Evolutionary conservation across 2,888 invertebrate genomes (phyloP), one percentile per base, ranked within the genome.

Genomic region (Melinaea menophilus): DNA sequence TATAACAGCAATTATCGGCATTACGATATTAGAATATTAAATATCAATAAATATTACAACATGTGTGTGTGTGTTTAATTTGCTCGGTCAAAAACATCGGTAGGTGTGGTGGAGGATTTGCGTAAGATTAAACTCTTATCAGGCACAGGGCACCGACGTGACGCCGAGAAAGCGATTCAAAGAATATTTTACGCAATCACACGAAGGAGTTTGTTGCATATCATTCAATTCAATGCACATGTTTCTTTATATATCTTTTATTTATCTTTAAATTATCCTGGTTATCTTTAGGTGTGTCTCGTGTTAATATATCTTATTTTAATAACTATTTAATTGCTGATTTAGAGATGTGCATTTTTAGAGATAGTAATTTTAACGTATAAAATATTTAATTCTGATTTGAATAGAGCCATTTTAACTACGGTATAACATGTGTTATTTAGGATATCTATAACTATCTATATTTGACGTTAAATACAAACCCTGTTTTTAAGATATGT

Each of bases 81-180:
- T 58, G 46, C 59, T 62, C 46, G 54, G 46, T 31, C 61, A 57
- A 65, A 63, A 63, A 62, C 61, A 61, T 31, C 5, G 59, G 64
- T 73, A 74, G 73, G 73, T 78, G 72, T 76, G 76, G 73, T 75
- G 73, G 76, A 71, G 73, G 75, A 75, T 83, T 84, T 86, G 85
- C 83, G 84, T 85, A 87, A 85, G 82, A 77, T 82, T 82, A 80
- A 75, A 59, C 65, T 66, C 73, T 68, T 74, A 74, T 72, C 75
- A 76, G 22, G 22, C 22, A 22, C 22, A 22, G 72, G 70, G 74
- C 73, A 74, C 75, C 73, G 79, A 81, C 79, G 81, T 84, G 83
- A 81, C 83, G 83, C 79, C 77, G 62, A 75, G 85, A 86, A 85
- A 87, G 84, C 84, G 81, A 84, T 83, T 84, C 84, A 83, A 85